Conservation (phyloP, 2,113 vertebrate species). For the Calyptommatus sinebrachiatus region DNA sequence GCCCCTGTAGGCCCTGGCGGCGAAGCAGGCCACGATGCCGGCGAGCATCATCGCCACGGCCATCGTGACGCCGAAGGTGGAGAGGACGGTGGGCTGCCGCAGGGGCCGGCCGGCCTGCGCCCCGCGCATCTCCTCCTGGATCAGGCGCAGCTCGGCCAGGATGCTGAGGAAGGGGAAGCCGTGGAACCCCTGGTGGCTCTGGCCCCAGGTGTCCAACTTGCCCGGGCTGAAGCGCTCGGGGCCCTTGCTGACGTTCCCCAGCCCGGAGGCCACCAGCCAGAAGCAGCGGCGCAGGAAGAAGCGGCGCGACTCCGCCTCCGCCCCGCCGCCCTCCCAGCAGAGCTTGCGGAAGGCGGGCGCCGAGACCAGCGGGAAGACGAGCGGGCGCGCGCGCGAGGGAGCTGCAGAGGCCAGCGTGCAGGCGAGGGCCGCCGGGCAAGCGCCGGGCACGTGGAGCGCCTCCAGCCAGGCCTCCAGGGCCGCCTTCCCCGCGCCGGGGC, state of each 20-base stretch:
- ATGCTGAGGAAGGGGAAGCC: conserved; percentile 79
- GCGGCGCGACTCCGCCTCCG: conserved; percentile 39
- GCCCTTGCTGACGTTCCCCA: conserved; percentile 80
- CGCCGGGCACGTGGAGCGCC: conserved; percentile 70
- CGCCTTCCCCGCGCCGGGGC: background rate
- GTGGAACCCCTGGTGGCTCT: conserved; percentile 84
- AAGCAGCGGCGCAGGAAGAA: conserved; percentile 76
- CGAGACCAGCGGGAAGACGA: conserved; percentile 74
- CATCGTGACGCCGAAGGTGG: conserved; percentile 76
- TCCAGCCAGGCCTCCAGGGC: conserved; percentile 62
- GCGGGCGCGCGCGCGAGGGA: no score
- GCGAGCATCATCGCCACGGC: conserved; percentile 72
- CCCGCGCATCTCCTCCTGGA: conserved; percentile 70
- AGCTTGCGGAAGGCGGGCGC: conserved; percentile 74
- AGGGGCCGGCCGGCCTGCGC: conserved; percentile 19
- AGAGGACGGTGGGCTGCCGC: conserved; percentile 37
- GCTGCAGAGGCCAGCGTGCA: conserved; percentile 76
- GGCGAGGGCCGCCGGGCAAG: conserved; percentile 70
- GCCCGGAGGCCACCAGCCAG: conserved; percentile 74
- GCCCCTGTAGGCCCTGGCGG: background rate
- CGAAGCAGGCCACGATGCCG: conserved; percentile 71
- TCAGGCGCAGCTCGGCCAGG: conserved; percentile 79
- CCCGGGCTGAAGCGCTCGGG: conserved; percentile 74
- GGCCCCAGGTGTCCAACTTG: conserved; percentile 78
- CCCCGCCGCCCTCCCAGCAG: conserved; percentile 42